Evolutionary conservation across 2,888 invertebrate genomes (phyloP).

Genomic region (Lordiphosa andalusiaca): DNA sequence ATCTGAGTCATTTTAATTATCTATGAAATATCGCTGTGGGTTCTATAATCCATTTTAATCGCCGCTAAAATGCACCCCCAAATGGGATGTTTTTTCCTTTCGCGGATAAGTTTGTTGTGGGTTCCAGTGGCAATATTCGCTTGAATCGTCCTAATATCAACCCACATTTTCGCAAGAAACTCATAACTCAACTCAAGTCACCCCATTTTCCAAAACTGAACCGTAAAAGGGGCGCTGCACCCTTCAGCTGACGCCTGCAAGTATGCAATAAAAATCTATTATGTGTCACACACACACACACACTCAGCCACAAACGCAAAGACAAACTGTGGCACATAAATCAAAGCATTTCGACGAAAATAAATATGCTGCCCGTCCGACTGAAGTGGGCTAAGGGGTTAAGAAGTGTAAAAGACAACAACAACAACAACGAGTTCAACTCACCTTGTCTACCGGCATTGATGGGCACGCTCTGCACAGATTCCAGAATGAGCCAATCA

Average conservation of each 20-base stretch:
- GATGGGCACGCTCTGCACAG: conserved; percentile 97
- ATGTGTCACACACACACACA: conserved; percentile 42
- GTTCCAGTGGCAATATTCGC: no score
- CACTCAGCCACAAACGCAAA: conserved; percentile 5
- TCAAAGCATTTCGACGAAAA: conserved; percentile 42
- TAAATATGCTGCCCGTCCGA: conserved; percentile 17
- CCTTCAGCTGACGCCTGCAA: conserved; percentile 51
- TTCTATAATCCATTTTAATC: neutral
- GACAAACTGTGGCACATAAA: conserved; percentile 49
- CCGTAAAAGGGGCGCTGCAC: conserved; percentile 17
- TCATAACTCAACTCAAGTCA: conserved; percentile 54
- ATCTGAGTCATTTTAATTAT: no score
- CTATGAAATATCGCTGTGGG: no score
- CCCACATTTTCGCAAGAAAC: conserved; percentile 41
- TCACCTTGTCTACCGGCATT: conserved; percentile 97
- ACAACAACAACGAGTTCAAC: conserved; percentile 46
- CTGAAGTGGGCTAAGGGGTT: conserved; percentile 51
- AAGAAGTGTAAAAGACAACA: conserved; percentile 9
- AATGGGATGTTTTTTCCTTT: neutral
- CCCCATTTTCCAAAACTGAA: conserved; percentile 39
- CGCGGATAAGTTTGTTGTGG: no score
- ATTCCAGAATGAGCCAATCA: conserved; percentile 99
- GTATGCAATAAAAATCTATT: conserved; percentile 66
- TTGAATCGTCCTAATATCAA: conserved; percentile 20
- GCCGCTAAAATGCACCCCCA: neutral